These are phyloP conservation scores for Thelaira solivaga DNA, from an alignment of 2,888 invertebrate genomes.

Conservation along the genomic window DNA sequence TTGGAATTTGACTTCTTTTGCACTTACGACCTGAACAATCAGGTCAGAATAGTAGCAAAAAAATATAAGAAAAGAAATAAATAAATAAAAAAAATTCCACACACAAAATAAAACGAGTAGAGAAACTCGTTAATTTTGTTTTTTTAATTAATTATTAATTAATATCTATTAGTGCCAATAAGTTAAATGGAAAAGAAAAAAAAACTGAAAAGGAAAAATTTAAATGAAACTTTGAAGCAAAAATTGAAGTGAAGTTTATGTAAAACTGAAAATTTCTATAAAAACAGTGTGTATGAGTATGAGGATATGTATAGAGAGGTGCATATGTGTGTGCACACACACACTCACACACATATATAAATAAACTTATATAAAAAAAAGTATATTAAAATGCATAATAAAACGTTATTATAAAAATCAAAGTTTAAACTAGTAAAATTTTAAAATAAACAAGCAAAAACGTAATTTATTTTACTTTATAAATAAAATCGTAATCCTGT, in stretches of 20 bases:
- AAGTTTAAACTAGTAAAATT: background rate
- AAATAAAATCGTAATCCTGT: too few relatives aligned
- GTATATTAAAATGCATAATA: constrained; percentile 4
- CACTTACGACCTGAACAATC: constrained; percentile 72
- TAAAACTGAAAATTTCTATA: constrained; percentile 24
- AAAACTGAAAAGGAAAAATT: background rate
- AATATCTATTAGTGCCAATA: too few relatives aligned
- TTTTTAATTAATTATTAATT: background rate
- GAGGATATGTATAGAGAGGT: background rate
- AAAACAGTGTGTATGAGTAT: too few relatives aligned
- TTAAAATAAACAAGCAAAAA: background rate
- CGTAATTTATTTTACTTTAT: too few relatives aligned
- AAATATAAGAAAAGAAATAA: constrained; percentile 6
- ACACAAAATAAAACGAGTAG: background rate
- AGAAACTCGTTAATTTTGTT: background rate
- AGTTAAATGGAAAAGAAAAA: too few relatives aligned
- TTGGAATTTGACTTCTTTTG: constrained; percentile 58
- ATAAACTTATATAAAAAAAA: constrained; percentile 56
- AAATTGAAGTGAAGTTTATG: constrained; percentile 38
- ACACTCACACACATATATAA: too few relatives aligned
- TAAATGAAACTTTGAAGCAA: background rate
- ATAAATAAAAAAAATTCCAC: background rate
- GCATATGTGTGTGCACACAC: constrained; percentile 20
- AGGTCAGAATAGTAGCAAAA: constrained; percentile 68
- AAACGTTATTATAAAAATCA: background rate